Evolutionary conservation across 2,888 invertebrate species (phyloP).

Genomic region (Diloba caeruleocephala): DNA sequence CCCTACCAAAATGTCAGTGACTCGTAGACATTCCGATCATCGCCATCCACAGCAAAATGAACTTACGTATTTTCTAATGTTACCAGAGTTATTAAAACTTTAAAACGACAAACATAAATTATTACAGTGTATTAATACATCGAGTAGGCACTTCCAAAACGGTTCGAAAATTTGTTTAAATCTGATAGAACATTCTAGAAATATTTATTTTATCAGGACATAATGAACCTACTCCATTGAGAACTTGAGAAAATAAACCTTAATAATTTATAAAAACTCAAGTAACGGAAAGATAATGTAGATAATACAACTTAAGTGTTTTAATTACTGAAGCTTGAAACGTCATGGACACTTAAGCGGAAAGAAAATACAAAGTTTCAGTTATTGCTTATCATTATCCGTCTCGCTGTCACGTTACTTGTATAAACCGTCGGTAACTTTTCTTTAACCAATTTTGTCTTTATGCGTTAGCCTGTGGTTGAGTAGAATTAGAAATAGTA

Average conservation of each 20-base stretch:
- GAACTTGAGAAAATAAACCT: conserved; percentile 21
- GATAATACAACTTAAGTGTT: conserved; percentile 21
- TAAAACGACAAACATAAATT: too few relatives aligned
- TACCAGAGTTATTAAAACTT: too few relatives aligned
- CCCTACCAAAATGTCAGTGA: too few relatives aligned
- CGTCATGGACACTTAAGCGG: conserved; percentile 9
- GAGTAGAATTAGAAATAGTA: conserved; percentile 1
- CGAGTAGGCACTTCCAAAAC: too few relatives aligned
- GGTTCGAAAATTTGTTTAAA: too few relatives aligned
- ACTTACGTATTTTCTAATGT: too few relatives aligned
- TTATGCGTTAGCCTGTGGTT: not conserved
- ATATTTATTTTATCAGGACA: conserved; percentile 1
- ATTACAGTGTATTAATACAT: too few relatives aligned
- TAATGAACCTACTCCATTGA: too few relatives aligned
- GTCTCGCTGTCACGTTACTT: not conserved
- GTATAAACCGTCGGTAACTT: conserved; percentile 8
- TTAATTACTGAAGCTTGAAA: conserved; percentile 32
- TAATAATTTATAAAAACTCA: conserved; percentile 22
- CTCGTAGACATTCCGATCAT: too few relatives aligned
- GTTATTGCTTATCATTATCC: conserved; percentile 25
- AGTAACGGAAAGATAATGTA: conserved; percentile 23
- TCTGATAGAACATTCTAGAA: too few relatives aligned
- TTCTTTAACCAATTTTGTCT: not conserved
- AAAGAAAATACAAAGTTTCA: conserved; percentile 23
- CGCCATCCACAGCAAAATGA: too few relatives aligned